Evolutionary conservation across 2,888 invertebrate species (phyloP), one percentile per base, ranked within the genome.

Genomic region (Patella caerulea): DNA sequence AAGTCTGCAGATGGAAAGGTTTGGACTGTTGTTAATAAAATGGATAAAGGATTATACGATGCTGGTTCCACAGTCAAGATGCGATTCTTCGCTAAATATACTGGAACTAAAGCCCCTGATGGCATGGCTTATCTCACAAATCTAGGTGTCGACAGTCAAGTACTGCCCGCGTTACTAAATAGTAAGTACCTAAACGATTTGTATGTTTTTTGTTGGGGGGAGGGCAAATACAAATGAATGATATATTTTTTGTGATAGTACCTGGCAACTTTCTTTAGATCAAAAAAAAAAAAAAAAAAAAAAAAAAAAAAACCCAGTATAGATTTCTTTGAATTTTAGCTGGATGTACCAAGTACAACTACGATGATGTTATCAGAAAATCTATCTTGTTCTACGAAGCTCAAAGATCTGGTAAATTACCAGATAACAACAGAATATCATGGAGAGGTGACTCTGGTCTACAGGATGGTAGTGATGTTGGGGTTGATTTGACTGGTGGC

Each of bases 321-420:
- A 12, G 1, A 24, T 65, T 45, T 45, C 9, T 7, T 7, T 45
- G 45, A 45, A 45, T 45, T 45, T 45, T 45, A 65, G 75, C n/a
- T 45, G 45, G 45, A 45, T 78, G 77, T n/a, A 82, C 83, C 34
- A 84, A 84, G 70, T 85, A 85, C 76, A 83, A 85, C 78, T 87
- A 86, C 55, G 85, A 83, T 29, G 88, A 89, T 52, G 85, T 86
- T 9, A 81, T 90, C 14, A 79, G 80, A 72, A 88, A 88, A 79
- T 90, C 90, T 5, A 83, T 90, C 34, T 75, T 90, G 71, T 91
- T 91, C 83, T 91, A 90, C 76, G 90, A 90, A 81, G 91, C 89
- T 5, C 89, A 91, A 81, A 76, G 90, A 56, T 89, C 90, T 2
- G 91, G 91, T 3, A 86, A 86, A 79, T 85, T 90, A 29, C 91